Evolutionary conservation across 2,113 vertebrate species (phyloP).

Genomic region (Heliornis fulica): DNA sequence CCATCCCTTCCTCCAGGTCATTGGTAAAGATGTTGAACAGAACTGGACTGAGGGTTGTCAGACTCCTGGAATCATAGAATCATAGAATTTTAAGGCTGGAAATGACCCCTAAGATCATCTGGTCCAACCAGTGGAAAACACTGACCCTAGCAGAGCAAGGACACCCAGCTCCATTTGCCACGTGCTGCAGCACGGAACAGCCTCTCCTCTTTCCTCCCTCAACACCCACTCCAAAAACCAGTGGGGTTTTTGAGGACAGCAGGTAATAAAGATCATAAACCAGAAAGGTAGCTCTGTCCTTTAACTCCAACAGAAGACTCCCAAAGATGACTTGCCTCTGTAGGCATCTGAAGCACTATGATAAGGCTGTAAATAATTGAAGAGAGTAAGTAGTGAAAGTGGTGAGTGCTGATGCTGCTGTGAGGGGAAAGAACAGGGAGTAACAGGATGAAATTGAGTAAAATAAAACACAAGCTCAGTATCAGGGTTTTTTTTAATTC

Average conservation of each 20-base stretch:
- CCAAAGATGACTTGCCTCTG: neutral
- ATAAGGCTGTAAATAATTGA: conserved; percentile 15
- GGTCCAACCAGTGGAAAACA: too few relatives aligned
- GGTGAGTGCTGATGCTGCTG: neutral
- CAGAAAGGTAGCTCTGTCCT: neutral
- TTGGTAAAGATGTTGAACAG: too few relatives aligned
- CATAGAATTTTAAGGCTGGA: too few relatives aligned
- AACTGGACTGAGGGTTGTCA: too few relatives aligned
- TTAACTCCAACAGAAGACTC: neutral
- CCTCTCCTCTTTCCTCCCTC: neutral
- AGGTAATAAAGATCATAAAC: neutral
- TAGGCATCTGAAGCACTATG: neutral
- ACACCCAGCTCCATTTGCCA: neutral
- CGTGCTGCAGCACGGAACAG: neutral
- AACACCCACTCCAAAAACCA: neutral
- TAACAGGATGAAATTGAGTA: neutral
- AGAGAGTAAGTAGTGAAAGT: neutral
- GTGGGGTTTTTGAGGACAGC: neutral
- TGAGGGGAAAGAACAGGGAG: neutral
- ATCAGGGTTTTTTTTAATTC: neutral
- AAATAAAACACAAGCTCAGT: neutral
- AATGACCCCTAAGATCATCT: too few relatives aligned
- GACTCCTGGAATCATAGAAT: too few relatives aligned
- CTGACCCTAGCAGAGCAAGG: neutral
- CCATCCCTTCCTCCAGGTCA: too few relatives aligned